A percentile compares a stretch with the other conserved stretches of the same genome.
phyloP scores from a whole-genome alignment of 2,797 vertebrate species.

The Bradypus variegatus region DNA sequence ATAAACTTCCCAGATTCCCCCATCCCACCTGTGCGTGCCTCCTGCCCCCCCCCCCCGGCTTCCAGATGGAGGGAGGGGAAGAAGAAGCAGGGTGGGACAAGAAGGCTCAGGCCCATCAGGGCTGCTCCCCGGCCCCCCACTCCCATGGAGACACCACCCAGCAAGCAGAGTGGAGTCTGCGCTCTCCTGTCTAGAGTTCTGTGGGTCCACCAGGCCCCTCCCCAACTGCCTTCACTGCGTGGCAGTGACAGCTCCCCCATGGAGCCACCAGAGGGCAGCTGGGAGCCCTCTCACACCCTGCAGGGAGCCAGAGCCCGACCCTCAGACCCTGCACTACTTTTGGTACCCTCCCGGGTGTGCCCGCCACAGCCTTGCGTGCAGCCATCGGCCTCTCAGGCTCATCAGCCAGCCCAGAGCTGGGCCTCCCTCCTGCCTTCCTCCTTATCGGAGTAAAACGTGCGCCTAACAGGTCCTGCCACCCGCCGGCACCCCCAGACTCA shows the following conservation, averaged over 20 bases:
- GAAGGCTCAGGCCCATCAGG: not conserved
- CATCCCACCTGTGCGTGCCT: not conserved
- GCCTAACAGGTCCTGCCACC: not conserved
- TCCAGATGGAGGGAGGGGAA: not conserved
- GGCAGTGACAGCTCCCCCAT: not conserved
- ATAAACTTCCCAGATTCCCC: not conserved
- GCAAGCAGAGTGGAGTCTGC: not conserved
- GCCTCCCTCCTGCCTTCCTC: not conserved
- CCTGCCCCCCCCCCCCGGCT: not conserved
- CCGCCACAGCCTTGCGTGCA: not conserved
- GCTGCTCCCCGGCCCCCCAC: not conserved
- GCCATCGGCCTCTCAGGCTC: not conserved
- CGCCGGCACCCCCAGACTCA: not conserved
- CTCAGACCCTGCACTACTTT: not conserved
- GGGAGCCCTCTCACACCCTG: not conserved
- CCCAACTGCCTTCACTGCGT: not conserved
- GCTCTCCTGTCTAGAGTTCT: not conserved
- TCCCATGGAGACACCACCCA: not conserved
- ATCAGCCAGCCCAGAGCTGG: not conserved
- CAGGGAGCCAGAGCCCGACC: not conserved
- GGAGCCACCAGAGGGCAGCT: not conserved
- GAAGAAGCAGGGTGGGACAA: not conserved
- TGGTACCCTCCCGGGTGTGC: not conserved
- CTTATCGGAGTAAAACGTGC: not conserved
- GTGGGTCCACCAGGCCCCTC: not conserved